Conservation (phyloP, 2,888 invertebrate species). For the Celastrina argiolus region DNA sequence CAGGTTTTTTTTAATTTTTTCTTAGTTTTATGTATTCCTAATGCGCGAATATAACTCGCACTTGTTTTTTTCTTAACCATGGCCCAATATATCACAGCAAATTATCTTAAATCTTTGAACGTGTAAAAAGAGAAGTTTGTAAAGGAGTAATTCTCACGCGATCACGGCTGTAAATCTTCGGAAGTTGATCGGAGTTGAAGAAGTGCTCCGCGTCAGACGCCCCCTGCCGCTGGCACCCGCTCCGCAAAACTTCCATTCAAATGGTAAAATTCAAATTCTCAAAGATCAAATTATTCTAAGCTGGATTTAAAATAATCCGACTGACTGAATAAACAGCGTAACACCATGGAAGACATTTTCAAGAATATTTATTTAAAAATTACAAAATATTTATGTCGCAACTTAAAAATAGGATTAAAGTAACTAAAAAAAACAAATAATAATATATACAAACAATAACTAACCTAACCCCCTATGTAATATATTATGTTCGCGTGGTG, state of each 20-base stretch:
- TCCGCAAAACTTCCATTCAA: constrained; percentile 62
- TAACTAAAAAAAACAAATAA: too few species aligned
- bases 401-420: too few species aligned
- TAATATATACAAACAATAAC: too few species aligned
- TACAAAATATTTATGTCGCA: background rate
- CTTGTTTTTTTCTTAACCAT: background rate
- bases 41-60: too few species aligned
- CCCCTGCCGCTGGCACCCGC: constrained; percentile 68
- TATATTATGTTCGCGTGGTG: too few species aligned
- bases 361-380: background rate
- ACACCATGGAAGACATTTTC: background rate
- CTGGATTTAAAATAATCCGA: constrained; percentile 41
- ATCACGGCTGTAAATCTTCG: constrained; percentile 70
- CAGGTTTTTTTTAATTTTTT: too few species aligned
- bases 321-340: too few species aligned
- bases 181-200: constrained; percentile 71
- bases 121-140: constrained; percentile 47
- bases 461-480: too few species aligned
- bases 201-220: constrained; percentile 65
- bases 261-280: constrained; percentile 70
- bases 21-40: too few species aligned
- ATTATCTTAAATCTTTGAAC: constrained; percentile 18
- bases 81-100: background rate
- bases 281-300: constrained; percentile 62
- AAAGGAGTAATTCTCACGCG: constrained; percentile 63